phyloP scores from a whole-genome alignment of 2,888 invertebrate species.

The Xestia rhomboidea region DNA sequence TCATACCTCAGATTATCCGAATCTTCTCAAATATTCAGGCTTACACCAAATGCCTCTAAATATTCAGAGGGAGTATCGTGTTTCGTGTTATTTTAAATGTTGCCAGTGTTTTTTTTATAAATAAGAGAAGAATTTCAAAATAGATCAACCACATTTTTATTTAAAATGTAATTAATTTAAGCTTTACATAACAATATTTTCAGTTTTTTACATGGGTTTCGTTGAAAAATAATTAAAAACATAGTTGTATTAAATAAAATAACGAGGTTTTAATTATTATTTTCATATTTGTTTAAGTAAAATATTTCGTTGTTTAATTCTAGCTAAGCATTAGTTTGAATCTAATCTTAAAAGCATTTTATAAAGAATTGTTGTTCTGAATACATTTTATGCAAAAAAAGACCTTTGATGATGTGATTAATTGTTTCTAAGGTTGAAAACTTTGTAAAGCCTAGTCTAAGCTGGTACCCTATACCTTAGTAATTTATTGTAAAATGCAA shows the following conservation, averaged over 20 bases:
- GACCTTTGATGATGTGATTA: background rate
- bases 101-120: constrained; percentile 55
- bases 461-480: background rate
- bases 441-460: background rate
- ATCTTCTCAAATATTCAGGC: constrained; percentile 65
- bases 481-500: background rate
- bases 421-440: background rate
- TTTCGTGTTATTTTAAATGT: constrained; percentile 62
- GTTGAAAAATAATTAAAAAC: background rate
- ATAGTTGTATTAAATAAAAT: background rate
- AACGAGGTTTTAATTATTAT: background rate
- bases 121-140: constrained; percentile 41
- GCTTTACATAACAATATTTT: background rate
- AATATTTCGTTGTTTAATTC: background rate
- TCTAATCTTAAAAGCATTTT: background rate
- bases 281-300: background rate
- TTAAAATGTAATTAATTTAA: background rate
- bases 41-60: constrained; percentile 63
- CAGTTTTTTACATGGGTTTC: background rate
- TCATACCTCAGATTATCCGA: constrained; percentile 66
- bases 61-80: constrained; percentile 60
- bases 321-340: background rate
- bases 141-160: background rate
- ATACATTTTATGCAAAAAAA: background rate
- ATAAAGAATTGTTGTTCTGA: background rate